Percentiles rank a stretch among this genome's conserved stretches.
phyloP scores from a whole-genome alignment of 2,888 invertebrate species.

The Gibbula magus region DNA sequence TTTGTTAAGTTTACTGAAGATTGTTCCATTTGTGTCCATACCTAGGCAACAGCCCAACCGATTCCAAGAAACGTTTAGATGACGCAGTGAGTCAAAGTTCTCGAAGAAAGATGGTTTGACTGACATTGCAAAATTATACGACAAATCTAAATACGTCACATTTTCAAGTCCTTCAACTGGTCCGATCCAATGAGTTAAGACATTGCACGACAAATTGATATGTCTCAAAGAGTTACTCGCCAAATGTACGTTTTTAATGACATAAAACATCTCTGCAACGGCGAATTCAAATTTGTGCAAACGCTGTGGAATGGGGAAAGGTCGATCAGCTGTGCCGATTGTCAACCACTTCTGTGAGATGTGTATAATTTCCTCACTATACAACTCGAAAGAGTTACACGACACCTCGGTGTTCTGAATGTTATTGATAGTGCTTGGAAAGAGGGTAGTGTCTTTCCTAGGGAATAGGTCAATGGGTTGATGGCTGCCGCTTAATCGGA shows the following conservation, averaged over 20 bases:
- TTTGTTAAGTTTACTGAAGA: conserved; percentile 3
- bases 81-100: neutral
- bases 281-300: neutral
- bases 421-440: neutral
- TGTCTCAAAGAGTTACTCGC: neutral
- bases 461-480: too few relatives aligned
- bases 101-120: conserved; percentile 30
- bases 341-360: neutral
- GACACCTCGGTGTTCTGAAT: too few relatives aligned
- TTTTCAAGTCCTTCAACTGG: conserved; percentile 33
- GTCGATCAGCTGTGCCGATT: too few relatives aligned
- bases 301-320: neutral
- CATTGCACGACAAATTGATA: conserved; percentile 39
- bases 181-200: conserved; percentile 31
- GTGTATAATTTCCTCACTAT: neutral
- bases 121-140: conserved; percentile 34
- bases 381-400: too few relatives aligned
- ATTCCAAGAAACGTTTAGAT: neutral
- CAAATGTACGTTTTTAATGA: neutral
- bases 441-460: neutral
- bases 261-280: neutral
- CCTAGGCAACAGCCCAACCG: neutral
- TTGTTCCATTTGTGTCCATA: neutral
- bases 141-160: conserved; percentile 35
- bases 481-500: too few relatives aligned